Evolutionary conservation across 2,888 invertebrate genomes (phyloP).

Genomic region (Melanchra persicariae): DNA sequence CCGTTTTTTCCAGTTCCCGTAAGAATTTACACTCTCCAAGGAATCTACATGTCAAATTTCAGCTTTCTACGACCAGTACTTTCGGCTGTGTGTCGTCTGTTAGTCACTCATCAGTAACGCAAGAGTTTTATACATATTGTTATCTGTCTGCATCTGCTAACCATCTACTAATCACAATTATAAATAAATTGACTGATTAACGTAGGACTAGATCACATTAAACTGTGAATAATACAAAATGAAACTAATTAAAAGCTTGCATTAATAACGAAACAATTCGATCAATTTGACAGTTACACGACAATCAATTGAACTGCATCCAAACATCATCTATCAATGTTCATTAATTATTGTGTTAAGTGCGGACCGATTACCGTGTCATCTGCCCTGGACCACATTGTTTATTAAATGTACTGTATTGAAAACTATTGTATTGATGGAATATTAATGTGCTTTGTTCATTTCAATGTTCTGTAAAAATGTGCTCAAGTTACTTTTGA

Average conservation of each 20-base stretch:
- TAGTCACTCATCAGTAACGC: no score
- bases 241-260: not conserved
- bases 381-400: not conserved
- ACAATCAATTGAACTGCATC: conserved; percentile 1
- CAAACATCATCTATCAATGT: not conserved
- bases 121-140: no score
- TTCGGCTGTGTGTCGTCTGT: no score
- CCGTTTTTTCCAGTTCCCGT: no score
- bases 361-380: conserved; percentile 4
- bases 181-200: no score
- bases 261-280: not conserved
- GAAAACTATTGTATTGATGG: not conserved
- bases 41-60: no score
- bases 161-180: no score
- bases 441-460: not conserved
- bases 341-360: conserved; percentile 11
- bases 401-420: conserved; percentile 6
- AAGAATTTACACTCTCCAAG: no score
- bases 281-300: not conserved
- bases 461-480: not conserved
- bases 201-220: no score
- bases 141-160: no score
- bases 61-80: no score
- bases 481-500: not conserved
- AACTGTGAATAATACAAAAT: not conserved